Evolutionary conservation across 1,140 invertebrate species (phyloP).

Genomic region (Stegodyphus dumicola): DNA sequence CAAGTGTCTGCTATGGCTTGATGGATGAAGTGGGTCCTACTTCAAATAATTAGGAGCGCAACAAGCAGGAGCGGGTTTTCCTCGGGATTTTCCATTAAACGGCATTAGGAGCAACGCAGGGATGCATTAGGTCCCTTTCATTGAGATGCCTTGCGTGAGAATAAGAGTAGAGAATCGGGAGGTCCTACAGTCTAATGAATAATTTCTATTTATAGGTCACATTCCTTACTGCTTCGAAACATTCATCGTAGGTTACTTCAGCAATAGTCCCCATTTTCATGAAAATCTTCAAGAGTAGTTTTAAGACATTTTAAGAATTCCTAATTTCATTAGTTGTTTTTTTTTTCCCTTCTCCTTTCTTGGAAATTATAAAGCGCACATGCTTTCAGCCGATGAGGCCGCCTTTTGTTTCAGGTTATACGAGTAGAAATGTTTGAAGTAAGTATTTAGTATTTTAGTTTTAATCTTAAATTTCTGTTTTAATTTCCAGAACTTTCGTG

Average conservation of each 20-base stretch:
- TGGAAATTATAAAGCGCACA: too few relatives aligned
- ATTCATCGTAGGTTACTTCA: neutral
- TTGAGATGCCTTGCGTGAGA: neutral
- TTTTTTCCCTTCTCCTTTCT: too few relatives aligned
- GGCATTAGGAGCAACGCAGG: constrained; percentile 29
- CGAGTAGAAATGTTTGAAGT: too few relatives aligned
- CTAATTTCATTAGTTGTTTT: too few relatives aligned
- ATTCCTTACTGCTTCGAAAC: neutral
- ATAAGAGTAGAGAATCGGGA: neutral
- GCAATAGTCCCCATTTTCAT: neutral
- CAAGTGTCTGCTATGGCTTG: constrained; percentile 45
- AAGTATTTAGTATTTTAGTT: too few relatives aligned
- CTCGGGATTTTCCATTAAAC: constrained; percentile 54
- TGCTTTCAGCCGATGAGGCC: too few relatives aligned
- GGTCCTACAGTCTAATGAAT: neutral
- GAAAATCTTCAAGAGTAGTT: too few relatives aligned
- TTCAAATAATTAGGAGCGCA: constrained; percentile 50
- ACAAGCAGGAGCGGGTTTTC: constrained; percentile 6
- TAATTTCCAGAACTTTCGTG: too few relatives aligned
- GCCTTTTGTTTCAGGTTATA: too few relatives aligned
- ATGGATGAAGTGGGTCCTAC: constrained; percentile 42
- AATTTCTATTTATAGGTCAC: neutral
- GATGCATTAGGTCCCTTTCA: neutral
- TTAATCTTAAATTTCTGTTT: too few relatives aligned
- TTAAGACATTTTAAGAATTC: too few relatives aligned